phyloP scores from a whole-genome alignment of 2,797 vertebrate species.

The Nasua narica region DNA sequence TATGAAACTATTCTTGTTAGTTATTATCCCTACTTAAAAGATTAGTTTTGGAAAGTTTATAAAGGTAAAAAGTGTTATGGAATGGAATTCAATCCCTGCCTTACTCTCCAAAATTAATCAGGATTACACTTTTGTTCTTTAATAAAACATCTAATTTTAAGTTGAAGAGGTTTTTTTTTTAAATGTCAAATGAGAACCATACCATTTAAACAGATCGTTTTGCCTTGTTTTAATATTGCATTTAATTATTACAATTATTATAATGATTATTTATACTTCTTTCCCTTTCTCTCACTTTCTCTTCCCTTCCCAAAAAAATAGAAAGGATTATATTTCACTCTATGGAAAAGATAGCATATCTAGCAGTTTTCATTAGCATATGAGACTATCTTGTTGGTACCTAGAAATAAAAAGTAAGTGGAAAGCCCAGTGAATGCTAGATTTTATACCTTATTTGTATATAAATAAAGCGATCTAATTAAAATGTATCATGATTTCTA shows the following conservation, averaged over 20 bases:
- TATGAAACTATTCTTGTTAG: not conserved
- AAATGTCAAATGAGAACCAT: not conserved
- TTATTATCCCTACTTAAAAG: not conserved
- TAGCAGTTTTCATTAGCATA: not conserved
- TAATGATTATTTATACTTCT: not conserved
- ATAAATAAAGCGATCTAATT: not conserved
- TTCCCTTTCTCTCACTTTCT: not conserved
- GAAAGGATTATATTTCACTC: not conserved
- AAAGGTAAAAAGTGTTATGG: not conserved
- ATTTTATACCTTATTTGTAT: not conserved
- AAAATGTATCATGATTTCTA: not conserved
- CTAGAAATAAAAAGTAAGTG: not conserved
- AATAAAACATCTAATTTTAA: slow-evolving; percentile 39
- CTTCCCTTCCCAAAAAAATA: not conserved
- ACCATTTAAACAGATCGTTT: not conserved
- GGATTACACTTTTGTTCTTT: slow-evolving; percentile 8
- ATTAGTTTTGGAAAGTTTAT: not conserved
- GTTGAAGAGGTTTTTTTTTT: not conserved
- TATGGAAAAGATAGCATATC: not conserved
- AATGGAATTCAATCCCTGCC: not conserved
- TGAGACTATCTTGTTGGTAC: not conserved
- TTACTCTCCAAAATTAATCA: not conserved
- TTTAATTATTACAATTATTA: slow-evolving; percentile 41
- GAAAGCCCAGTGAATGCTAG: not conserved
- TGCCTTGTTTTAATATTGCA: not conserved